A percentile compares a stretch with the other conserved stretches of the same genome.
phyloP scores from a whole-genome alignment of 2,113 vertebrate species.

The Spea bombifrons region DNA sequence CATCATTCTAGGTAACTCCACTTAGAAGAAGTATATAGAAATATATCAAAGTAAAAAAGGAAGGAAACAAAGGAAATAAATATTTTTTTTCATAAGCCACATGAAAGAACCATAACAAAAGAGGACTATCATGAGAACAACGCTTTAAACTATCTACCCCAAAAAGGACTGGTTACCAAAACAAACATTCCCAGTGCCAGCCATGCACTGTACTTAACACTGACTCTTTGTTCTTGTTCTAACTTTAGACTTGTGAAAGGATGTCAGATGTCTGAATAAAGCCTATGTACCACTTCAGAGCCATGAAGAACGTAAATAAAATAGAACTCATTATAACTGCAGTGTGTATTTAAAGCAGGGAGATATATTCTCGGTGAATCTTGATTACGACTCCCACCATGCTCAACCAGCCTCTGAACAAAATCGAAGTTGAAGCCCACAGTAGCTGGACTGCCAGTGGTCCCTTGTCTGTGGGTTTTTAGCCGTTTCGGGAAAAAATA shows the following conservation, averaged over 20 bases:
- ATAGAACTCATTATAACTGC: too few species aligned
- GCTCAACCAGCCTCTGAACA: too few species aligned
- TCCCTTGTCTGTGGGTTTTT: too few species aligned
- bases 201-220: neutral
- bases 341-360: too few species aligned
- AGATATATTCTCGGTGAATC: too few species aligned
- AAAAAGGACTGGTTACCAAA: neutral
- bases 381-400: too few species aligned
- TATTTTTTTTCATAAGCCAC: neutral
- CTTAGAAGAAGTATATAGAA: neutral
- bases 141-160: neutral
- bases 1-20: neutral
- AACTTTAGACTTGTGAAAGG: neutral
- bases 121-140: neutral
- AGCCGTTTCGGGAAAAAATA: too few species aligned
- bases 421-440: too few species aligned
- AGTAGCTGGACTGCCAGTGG: too few species aligned
- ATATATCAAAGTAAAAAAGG: neutral
- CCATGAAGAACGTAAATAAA: neutral
- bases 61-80: neutral
- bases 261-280: slow-evolving; percentile 3
- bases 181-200: neutral
- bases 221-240: neutral
- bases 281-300: neutral
- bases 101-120: neutral